Conservation (phyloP, 2,113 vertebrate species). For the Micronisus gabar region DNA sequence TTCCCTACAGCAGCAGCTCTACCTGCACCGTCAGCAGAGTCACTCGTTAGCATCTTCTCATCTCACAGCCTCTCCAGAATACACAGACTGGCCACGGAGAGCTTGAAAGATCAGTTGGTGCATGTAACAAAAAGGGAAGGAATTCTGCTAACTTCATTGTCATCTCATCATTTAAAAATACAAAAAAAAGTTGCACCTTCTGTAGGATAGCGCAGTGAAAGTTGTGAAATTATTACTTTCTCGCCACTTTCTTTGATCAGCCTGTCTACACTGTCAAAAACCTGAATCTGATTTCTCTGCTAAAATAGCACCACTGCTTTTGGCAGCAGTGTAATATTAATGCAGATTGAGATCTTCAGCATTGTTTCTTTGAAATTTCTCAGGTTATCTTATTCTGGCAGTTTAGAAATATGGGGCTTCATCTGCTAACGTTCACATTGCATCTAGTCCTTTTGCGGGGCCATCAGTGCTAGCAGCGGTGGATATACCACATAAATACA, state of each 20-base stretch:
- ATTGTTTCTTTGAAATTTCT: neutral
- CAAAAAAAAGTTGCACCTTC: neutral
- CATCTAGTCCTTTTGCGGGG: neutral
- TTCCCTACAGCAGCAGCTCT: neutral
- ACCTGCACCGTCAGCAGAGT: neutral
- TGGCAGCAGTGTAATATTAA: neutral
- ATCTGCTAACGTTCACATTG: neutral
- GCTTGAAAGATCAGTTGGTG: neutral
- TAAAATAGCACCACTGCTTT: neutral
- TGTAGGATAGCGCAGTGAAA: neutral
- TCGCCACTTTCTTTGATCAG: neutral
- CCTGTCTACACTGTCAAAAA: neutral
- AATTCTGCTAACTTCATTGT: neutral
- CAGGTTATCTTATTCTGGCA: neutral
- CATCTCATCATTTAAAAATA: neutral
- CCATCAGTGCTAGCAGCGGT: neutral
- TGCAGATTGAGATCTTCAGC: neutral
- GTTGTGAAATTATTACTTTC: neutral
- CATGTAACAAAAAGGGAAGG: neutral
- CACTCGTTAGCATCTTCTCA: neutral
- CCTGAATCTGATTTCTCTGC: neutral
- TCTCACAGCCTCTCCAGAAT: neutral
- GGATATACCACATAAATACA: neutral
- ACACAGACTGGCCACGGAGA: neutral
- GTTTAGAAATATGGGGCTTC: neutral